Base-by-base conservation (phyloP, 2,113 vertebrate genomes). In the Motacilla alba region DNA sequence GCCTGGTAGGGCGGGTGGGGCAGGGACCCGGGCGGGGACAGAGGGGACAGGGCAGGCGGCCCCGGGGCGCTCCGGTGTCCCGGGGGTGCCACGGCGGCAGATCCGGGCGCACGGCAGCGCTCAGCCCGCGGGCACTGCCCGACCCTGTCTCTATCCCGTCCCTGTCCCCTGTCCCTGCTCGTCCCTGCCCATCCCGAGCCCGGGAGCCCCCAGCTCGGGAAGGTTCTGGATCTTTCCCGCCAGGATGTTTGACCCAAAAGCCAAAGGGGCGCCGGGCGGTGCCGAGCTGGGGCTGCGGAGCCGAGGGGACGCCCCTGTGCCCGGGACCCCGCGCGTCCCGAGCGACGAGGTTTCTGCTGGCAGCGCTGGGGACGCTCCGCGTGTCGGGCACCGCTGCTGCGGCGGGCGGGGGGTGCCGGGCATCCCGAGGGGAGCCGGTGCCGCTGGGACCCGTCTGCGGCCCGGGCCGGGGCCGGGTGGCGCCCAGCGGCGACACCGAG, bases 321-420 rank as follows among this genome's bases (percentile, higher is more conserved):
- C 77, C 26, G 3, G 15, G 6, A 33, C 31, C 64, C 78, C 1
- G 2, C 0, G 11, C 46, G 43, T 82, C 30, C 75, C n/a, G 0
- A 23, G 44, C 49, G 75, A 4, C n/a, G 7, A 28, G 41, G 50
- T 41, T 88, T 69, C 78, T 13, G 13, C 27, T 4, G 24, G 49
- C 26, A 52, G 50, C 22, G 50, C 50, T 2, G 8, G 4, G 46
- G 74, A 19, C 53, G 47, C 3, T 44, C 37, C 4, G 16, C 39
- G 11, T 1, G 7, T 1, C 22, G 18, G 8, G 62, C 49, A 13
- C 3, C 5, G 19, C 43, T 4, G 3, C 28, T 0, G 52, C 41
- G 19, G 35, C 43, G 2, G 15, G 39, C 10, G 7, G 18, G 2
- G 19, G 74, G 22, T 35, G 6, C 19, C 4, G 46, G 52, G 59